Base-by-base conservation (phyloP, 2,797 vertebrate species). In the Rhadinocentrus ornatus region DNA sequence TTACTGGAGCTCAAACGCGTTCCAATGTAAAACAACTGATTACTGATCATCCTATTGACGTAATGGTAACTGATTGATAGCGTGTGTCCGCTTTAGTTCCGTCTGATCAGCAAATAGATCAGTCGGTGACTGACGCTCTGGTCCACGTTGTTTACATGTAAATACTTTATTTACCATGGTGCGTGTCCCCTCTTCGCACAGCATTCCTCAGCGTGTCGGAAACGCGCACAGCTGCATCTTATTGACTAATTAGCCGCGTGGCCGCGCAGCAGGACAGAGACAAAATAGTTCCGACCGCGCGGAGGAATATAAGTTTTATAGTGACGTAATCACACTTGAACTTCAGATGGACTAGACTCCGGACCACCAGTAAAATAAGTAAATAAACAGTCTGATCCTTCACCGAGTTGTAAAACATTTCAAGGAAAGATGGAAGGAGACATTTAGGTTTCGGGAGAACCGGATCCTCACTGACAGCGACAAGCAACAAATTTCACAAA, bases 141-240 rank as follows among this genome's bases (percentile, higher is more conserved):
- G n/a, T 22, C 46, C 20, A 22, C 2, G 1, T 44, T 44, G 41
- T 44, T 44, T 32, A n/a, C 11, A 34, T 6, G 9, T 39, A 68
- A 41, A 15, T 1, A 48, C 15, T 9, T 41, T 1, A 16, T 31
- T 77, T 72, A 88, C 88, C 83, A 86, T 86, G 39, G 9, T 0
- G 52, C 41, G 22, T 46, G 6, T 59, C 1, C 65, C 24, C 16
- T n/a, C 58, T 34, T 20, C 53, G 4, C 4, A 22, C 46, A n/a
- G n/a, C 2, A 52, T 13, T 27, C 7, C 15, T 27, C 44, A 0
- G 34, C 0, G 16, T 10, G 24, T 66, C 56, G 20, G 50, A 37
- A 26, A 29, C 63, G 64, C 39, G 69, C 85, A 27, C 80, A 83
- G 75, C 75, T 90, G 89, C 70, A 0, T 22, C 22, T 31, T 11